Conservation (phyloP, 2,797 vertebrate species). For the Sitta carolinensis region DNA sequence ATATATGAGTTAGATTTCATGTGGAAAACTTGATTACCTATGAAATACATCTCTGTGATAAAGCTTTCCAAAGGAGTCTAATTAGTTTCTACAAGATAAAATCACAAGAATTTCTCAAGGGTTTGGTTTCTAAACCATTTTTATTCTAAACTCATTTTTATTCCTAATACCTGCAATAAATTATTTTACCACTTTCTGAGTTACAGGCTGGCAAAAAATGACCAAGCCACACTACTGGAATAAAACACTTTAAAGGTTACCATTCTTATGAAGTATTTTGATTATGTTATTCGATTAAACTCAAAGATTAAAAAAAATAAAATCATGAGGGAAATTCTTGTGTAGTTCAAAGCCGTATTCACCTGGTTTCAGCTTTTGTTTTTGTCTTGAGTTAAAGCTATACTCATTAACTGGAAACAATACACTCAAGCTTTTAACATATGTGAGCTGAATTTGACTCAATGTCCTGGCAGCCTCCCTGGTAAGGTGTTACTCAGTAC, state of each 20-base stretch:
- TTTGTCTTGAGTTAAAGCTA: constrained; percentile 55
- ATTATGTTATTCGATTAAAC: constrained; percentile 66
- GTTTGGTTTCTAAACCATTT: constrained; percentile 52
- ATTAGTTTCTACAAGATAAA: not conserved
- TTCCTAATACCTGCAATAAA: constrained; percentile 58
- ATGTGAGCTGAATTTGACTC: constrained; percentile 29
- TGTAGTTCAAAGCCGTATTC: constrained; percentile 46
- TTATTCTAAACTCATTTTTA: constrained; percentile 57
- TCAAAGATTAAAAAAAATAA: not conserved
- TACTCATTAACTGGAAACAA: constrained; percentile 58
- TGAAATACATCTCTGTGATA: not conserved
- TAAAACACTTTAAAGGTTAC: constrained; percentile 64
- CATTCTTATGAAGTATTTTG: constrained; percentile 62
- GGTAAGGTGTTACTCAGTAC: not conserved
- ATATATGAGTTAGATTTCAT: not conserved
- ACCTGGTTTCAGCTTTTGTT: constrained; percentile 43
- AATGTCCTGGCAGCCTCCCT: not conserved
- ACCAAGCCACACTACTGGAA: constrained; percentile 28
- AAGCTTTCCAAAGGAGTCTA: not conserved
- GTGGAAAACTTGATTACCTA: not conserved
- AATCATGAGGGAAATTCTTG: constrained; percentile 8
- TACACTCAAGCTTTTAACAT: constrained; percentile 28
- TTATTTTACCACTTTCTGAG: constrained; percentile 44
- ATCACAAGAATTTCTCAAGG: not conserved
- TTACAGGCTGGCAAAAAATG: constrained; percentile 33